Conservation (phyloP, 2,888 invertebrate genomes). For the Pilophorus perplexus region DNA sequence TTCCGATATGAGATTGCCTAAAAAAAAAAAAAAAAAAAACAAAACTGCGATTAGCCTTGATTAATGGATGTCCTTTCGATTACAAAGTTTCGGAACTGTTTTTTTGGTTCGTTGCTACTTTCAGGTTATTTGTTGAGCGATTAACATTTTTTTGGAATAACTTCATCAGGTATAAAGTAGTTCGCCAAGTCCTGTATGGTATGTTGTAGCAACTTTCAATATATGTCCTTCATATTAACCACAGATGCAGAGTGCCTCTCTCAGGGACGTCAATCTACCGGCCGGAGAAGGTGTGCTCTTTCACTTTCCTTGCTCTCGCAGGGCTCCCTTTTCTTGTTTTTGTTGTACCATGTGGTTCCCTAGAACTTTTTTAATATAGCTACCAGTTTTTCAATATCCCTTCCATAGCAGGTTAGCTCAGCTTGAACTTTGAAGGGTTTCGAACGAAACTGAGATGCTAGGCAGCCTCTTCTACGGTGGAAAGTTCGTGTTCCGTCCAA, state of each 20-base stretch:
- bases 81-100: too few relatives aligned
- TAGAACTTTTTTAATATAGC: conserved; percentile 28
- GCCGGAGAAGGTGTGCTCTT: neutral
- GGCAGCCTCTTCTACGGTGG: neutral
- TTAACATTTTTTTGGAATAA: too few relatives aligned
- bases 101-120: too few relatives aligned
- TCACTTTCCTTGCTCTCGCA: neutral
- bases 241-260: neutral
- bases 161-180: too few relatives aligned
- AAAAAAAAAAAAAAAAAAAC: too few relatives aligned
- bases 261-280: too few relatives aligned
- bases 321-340: neutral
- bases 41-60: too few relatives aligned
- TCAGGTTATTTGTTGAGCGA: too few relatives aligned
- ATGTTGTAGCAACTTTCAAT: too few relatives aligned
- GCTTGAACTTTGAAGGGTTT: conserved; percentile 17
- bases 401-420: neutral
- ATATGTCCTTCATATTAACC: neutral
- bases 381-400: conserved; percentile 25
- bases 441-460: neutral
- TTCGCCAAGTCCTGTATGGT: too few relatives aligned
- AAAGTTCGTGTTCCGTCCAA: conserved; percentile 1
- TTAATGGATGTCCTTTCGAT: too few relatives aligned
- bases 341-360: conserved; percentile 6
- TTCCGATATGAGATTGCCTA: too few relatives aligned